Conservation (phyloP, 2,888 invertebrate species). For the Xylota segnis region DNA sequence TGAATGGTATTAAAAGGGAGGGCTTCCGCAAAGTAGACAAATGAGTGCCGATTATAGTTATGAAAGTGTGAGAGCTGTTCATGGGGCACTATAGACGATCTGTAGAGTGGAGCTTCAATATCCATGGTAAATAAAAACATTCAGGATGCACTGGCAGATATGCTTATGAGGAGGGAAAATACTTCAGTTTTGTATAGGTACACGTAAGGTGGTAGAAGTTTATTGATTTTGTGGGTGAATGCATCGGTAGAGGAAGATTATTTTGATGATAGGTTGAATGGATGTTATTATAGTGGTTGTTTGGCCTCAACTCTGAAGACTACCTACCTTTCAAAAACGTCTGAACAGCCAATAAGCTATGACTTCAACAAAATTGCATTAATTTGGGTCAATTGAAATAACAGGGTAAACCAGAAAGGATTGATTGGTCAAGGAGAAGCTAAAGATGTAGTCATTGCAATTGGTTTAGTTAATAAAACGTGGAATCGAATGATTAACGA, state of each 20-base stretch:
- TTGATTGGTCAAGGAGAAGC: no score
- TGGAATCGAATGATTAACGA: no score
- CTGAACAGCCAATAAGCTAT: no score
- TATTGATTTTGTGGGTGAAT: not conserved
- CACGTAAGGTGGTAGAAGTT: not conserved
- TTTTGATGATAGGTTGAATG: not conserved
- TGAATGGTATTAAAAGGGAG: conserved; percentile 19
- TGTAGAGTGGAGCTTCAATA: not conserved
- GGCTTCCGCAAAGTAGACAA: conserved; percentile 27
- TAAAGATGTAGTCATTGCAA: no score
- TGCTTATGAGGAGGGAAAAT: conserved; percentile 8
- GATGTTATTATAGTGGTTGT: not conserved
- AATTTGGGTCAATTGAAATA: no score
- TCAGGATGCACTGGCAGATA: not conserved
- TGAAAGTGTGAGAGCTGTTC: not conserved
- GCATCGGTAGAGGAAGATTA: not conserved
- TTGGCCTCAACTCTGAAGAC: no score
- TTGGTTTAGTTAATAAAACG: no score
- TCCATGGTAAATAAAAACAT: conserved; percentile 15
- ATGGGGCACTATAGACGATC: not conserved
- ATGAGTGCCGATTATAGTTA: conserved; percentile 36
- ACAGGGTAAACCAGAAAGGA: no score
- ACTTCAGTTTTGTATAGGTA: not conserved
- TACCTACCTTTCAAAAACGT: no score
- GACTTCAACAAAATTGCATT: no score